Evolutionary conservation across 2,113 vertebrate species (phyloP).

Genomic region (Bettongia penicillata): DNA sequence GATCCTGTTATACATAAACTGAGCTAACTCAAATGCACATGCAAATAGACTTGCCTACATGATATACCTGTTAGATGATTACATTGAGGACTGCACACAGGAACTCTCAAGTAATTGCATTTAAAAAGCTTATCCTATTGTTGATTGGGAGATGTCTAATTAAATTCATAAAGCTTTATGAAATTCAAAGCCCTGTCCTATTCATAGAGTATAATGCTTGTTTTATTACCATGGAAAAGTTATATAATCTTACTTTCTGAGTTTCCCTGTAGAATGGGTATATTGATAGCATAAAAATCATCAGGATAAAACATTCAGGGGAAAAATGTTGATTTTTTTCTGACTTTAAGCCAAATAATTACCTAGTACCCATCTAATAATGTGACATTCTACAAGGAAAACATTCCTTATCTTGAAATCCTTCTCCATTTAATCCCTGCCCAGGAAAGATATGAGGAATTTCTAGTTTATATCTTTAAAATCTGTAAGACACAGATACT

Average conservation of each 20-base stretch:
- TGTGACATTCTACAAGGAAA: conserved; percentile 25
- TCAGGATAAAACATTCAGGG: neutral
- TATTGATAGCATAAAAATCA: neutral
- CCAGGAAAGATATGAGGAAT: neutral
- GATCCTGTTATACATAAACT: neutral
- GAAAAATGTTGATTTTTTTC: neutral
- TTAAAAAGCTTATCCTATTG: neutral
- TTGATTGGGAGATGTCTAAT: neutral
- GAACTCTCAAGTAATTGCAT: neutral
- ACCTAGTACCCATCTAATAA: neutral
- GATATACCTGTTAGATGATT: neutral
- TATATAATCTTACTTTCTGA: neutral
- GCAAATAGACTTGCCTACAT: neutral
- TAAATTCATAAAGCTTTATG: neutral
- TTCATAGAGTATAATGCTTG: neutral
- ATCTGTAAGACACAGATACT: conserved; percentile 25
- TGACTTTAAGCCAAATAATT: neutral
- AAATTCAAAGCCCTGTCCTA: neutral
- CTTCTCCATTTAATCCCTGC: conserved; percentile 36
- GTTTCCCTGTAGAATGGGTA: neutral
- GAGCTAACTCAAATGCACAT: neutral
- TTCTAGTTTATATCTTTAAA: conserved; percentile 48
- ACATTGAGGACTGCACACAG: neutral
- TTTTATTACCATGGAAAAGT: neutral
- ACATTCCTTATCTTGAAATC: neutral